Evolutionary conservation across 2,888 invertebrate genomes (phyloP), one percentile per base, ranked within the genome.

Genomic region (Cremastinae sp.): DNA sequence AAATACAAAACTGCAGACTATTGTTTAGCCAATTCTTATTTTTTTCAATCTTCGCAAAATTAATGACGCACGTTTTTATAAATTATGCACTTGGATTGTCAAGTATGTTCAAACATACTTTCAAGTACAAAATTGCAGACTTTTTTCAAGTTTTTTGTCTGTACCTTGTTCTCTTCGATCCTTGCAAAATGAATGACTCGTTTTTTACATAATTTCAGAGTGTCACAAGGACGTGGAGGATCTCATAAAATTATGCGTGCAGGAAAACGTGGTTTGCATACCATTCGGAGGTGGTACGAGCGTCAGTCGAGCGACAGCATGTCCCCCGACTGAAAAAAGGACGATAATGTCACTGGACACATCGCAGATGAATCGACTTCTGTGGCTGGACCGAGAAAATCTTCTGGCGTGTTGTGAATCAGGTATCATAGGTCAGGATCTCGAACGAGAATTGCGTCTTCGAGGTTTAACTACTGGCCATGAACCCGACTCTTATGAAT

Each of bases 401-500:
- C 90, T 96, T 78, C 93, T 95, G 0, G 95, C 93, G 1, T 94
- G 95, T 85, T 94, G 95, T 86, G 96, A 99, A 91, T 92, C 97
- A 58, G 98, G 98, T 5, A 96, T 98, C 80, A 93, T 98, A 37
- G 98, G 98, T 0, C 98, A 98, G 89, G 98, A 98, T 90, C 90
- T 99, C 82, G 98, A 99, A 89, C 92, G 95, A 0, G 94, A 96
- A 90, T 91, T 98, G 84, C 92, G 93, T 10, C 91, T 93, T 10
- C 91, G 94, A 28, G 97, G 97, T 0, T 94, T 93, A 84, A 98
- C 98, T 0, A 94, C 96, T 0, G 99, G 99, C 0, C 98, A 99
- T 89, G 99, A 99, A 88, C 99, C 99, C 0, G 99, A 99, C 88
- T 98, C 98, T 1, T 97, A 97, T 90, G 99, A 99, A 90, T 99